These are phyloP conservation scores for Xyrichtys novacula DNA, from an alignment of 2,797 vertebrate species.

Conservation along the genomic window DNA sequence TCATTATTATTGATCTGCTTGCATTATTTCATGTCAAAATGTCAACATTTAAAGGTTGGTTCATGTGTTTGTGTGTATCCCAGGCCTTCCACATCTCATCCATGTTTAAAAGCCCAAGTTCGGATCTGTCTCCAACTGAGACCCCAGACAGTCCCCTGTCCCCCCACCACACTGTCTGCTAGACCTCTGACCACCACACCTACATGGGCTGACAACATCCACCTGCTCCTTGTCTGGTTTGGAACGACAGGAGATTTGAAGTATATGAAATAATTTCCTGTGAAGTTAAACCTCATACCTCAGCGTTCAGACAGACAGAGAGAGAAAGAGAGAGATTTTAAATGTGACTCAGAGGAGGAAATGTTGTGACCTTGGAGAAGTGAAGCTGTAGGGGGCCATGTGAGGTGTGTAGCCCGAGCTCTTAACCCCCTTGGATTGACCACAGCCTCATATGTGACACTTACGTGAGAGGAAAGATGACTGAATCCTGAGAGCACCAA, in stretches of 20 bases:
- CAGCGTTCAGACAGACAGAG: slow-evolving; percentile 43
- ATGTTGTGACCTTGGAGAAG: slow-evolving; percentile 14
- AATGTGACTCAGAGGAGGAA: slow-evolving; percentile 27
- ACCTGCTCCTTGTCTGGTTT: slow-evolving; percentile 36
- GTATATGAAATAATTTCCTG: slow-evolving; percentile 74
- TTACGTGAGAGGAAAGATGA: slow-evolving; percentile 48
- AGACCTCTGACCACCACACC: slow-evolving; percentile 14
- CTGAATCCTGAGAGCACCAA: slow-evolving; percentile 37
- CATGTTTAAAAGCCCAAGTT: slow-evolving; percentile 73
- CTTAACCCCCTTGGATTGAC: slow-evolving; percentile 28
- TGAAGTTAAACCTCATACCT: slow-evolving; percentile 72
- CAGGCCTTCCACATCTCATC: slow-evolving; percentile 79
- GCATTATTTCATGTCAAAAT: no score
- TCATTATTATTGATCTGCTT: no score
- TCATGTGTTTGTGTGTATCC: slow-evolving; percentile 38
- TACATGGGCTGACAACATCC: slow-evolving; percentile 12
- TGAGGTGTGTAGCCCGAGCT: slow-evolving; percentile 10
- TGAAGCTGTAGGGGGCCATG: slow-evolving; percentile 17
- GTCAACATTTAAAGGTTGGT: neutral
- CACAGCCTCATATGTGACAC: slow-evolving; percentile 31
- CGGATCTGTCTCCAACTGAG: slow-evolving; percentile 48
- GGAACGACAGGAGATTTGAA: slow-evolving; percentile 47
- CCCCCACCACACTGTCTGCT: slow-evolving; percentile 71
- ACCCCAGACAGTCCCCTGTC: slow-evolving; percentile 59
- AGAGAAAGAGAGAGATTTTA: slow-evolving; percentile 11